Evolutionary conservation across 2,113 vertebrate genomes (phyloP).

Genomic region (Alexandromys fortis): DNA sequence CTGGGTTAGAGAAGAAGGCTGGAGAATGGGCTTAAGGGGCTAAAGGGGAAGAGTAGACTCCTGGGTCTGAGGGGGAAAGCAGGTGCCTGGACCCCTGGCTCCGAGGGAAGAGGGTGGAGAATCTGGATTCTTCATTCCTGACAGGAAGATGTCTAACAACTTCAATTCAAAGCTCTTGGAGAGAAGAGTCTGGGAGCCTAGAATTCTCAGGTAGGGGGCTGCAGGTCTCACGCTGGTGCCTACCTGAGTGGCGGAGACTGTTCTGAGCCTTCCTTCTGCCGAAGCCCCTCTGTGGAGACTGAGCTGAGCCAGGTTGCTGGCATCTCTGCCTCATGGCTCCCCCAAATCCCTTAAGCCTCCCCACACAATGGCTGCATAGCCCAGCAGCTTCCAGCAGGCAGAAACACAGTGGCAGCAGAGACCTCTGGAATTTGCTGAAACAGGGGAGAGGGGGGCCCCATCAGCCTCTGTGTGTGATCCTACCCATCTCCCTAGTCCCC

Average conservation of each 20-base stretch:
- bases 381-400: constrained; percentile 73
- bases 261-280: constrained; percentile 56
- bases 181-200: not conserved
- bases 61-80: not conserved
- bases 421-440: constrained; percentile 74
- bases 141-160: not conserved
- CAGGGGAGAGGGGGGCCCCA: constrained; percentile 28
- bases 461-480: not conserved
- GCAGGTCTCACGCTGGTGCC: not conserved
- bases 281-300: constrained; percentile 67
- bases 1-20: not conserved
- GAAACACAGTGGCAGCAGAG: constrained; percentile 69
- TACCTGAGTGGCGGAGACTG: constrained; percentile 68
- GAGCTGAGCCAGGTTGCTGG: constrained; percentile 35
- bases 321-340: not conserved
- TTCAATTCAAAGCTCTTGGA: not conserved
- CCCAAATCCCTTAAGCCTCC: constrained; percentile 80
- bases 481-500: not conserved
- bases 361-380: constrained; percentile 53
- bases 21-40: not conserved
- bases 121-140: not conserved
- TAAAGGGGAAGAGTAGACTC: not conserved
- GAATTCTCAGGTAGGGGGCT: not conserved
- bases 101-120: not conserved
- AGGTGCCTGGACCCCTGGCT: not conserved